Conservation (phyloP, 2,888 invertebrate genomes). For the Megamerina dolium region DNA sequence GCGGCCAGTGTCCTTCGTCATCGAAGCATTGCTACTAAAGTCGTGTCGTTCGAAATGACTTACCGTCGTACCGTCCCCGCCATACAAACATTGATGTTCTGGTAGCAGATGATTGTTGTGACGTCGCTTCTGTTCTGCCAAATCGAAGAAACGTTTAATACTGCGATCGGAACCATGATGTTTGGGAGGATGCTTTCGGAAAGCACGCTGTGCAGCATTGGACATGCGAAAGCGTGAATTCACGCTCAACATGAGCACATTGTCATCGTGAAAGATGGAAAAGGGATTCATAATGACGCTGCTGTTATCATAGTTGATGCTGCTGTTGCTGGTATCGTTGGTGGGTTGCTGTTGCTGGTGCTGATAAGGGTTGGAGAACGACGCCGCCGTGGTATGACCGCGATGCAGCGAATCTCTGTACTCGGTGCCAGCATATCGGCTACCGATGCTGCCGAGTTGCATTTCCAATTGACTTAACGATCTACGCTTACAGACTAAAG, state of each 20-base stretch:
- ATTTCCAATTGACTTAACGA: conserved; percentile 31
- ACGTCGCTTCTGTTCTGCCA: conserved; percentile 12
- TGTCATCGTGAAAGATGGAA: conserved; percentile 42
- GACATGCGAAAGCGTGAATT: conserved; percentile 32
- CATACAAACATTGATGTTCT: conserved; percentile 35
- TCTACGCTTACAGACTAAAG: conserved; percentile 34
- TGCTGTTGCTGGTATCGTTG: conserved; percentile 2
- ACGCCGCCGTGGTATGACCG: no score
- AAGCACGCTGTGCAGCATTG: conserved; percentile 17
- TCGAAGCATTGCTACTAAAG: conserved; percentile 24
- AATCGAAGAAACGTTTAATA: conserved; percentile 33
- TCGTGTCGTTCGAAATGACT: conserved; percentile 44
- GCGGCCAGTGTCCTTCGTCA: conserved; percentile 20
- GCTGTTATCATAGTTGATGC: conserved; percentile 32
- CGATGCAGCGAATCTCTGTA: not conserved
- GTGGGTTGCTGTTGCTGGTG: conserved; percentile 2
- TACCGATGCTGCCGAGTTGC: conserved; percentile 5
- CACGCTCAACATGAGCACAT: conserved; percentile 31
- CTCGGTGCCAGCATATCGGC: not conserved
- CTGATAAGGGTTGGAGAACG: not conserved
- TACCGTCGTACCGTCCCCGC: conserved; percentile 34
- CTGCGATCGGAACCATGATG: conserved; percentile 31
- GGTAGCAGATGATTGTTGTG: not conserved
- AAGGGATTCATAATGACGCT: conserved; percentile 49
- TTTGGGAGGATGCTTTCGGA: no score